Base-by-base conservation (phyloP, 2,797 vertebrate genomes). In the Sebastes iracundus region DNA sequence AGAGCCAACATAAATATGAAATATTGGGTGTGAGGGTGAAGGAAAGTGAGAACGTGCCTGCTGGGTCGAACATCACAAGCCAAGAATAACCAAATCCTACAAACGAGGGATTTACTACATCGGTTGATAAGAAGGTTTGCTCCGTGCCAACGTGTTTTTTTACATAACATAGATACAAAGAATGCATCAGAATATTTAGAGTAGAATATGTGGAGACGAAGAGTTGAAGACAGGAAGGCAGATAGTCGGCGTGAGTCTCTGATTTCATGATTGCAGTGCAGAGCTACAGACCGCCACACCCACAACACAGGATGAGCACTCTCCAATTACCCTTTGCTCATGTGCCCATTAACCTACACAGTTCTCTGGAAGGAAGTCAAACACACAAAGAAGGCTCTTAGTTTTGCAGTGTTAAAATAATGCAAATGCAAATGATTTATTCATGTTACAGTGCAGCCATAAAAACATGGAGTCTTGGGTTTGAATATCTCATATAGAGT, bases 181-280 rank as follows among this genome's bases (percentile, higher is more conserved):
- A 82, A 64, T 2, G 11, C 42, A 68, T n/a, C 22, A n/a, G 25
- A 28, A 28, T 7, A 38, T 27, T 27, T 18, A 28, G 10, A 70
- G 2, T 13, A 18, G 64, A 28, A 28, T 28, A 27, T 5, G 11
- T 8, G 38, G 22, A 75, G 73, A 18, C 3, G 2, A 38, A 49
- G 22, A 52, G 16, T 18, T 49, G 49, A 58, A 62, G 75, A 70
- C 61, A 67, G 32, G 49, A 13, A 64, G 62, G 5, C 25, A 73
- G 65, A 72, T 7, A 69, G 27, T 68, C 25, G 32, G 64, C 11
- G 74, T 61, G 75, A 53, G 77, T 86, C 62, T 87, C 67, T 67
- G 70, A 64, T 91, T 87, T 87, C 90, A 81, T 75, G 83, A 85
- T 87, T 91, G 90, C 92, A 90, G 84, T 90, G 90, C 88, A 75